Base-by-base conservation (phyloP, 2,888 invertebrate species). In the Axea sp. region DNA sequence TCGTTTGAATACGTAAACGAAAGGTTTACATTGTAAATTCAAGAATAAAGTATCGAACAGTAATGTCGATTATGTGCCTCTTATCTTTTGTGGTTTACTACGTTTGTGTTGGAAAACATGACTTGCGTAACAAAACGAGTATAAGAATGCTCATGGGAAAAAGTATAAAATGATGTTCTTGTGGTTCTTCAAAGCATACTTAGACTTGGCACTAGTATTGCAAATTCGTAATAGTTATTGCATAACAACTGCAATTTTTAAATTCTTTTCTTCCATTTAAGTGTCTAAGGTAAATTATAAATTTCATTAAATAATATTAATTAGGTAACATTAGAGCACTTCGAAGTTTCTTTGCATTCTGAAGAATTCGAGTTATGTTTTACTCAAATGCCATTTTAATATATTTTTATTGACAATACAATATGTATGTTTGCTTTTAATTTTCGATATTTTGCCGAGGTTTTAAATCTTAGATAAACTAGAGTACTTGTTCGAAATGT, bases 401-500 rank as follows among this genome's bases (percentile, higher is more conserved):
- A n/a, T n/a, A n/a, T n/a, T n/a, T n/a, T n/a, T n/a, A n/a, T n/a
- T n/a, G n/a, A n/a, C n/a, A n/a, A n/a, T n/a, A n/a, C n/a, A n/a
- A n/a, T n/a, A n/a, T n/a, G 33, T 15, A 12, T 28, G 11, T 39
- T 53, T 28, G n/a, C 9, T 33, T 59, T 45, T 43, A 26, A 45
- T 59, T 45, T 17, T 12, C 24, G 33, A 9, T 24, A 8, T 43
- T 24, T 2, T 28, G 0, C n/a, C 19, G 3, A 12, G 22, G 28
- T 22, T 45, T 51, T 28, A 51, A 43, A 39, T 51, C 51, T 51
- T 49, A 53, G 31, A 64, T 64, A 64, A 51, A 64, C 51, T 64
- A 26, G 7, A 30, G 31, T 51, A 64, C 31, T 64, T 64, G 53
- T 43, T 64, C 28, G 49, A 39, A 57, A 68, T 68, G 39, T 19